A percentile compares a stretch with the other conserved stretches of the same genome.
These are phyloP conservation scores for Coregonus clupeaformis DNA, from an alignment of 2,113 vertebrate species.

Conservation along the genomic window DNA sequence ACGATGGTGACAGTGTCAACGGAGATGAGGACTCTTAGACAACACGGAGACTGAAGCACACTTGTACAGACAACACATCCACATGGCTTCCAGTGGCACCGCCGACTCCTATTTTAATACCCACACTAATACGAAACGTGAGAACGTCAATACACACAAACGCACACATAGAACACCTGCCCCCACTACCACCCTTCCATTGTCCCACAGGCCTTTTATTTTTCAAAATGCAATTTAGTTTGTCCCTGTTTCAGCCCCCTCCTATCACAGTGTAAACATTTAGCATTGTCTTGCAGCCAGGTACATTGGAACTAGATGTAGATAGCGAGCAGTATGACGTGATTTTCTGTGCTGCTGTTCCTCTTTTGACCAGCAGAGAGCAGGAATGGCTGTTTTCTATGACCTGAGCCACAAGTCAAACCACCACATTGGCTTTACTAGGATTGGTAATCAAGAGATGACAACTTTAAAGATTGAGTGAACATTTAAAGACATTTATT, in stretches of 20 bases:
- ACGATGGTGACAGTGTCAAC: conserved; percentile 68
- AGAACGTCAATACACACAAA: conserved; percentile 18
- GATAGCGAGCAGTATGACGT: conserved; percentile 27
- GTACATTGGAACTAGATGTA: conserved; percentile 43
- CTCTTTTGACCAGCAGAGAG: conserved; percentile 28
- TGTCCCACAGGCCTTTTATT: conserved; percentile 26
- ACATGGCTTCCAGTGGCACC: not conserved
- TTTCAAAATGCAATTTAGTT: not conserved
- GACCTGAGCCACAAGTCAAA: conserved; percentile 39
- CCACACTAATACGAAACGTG: conserved; percentile 40
- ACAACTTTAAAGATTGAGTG: not conserved
- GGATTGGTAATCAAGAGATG: not conserved
- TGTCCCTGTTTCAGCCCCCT: not conserved
- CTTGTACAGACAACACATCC: not conserved
- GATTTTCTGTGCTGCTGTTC: conserved; percentile 35
- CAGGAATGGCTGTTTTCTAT: conserved; percentile 45
- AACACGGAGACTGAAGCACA: conserved; percentile 2
- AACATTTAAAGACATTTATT: conserved; percentile 12
- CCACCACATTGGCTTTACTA: conserved; percentile 36
- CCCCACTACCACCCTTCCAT: not conserved
- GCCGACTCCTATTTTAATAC: conserved; percentile 59
- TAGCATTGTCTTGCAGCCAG: conserved; percentile 6
- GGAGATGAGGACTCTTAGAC: conserved; percentile 71
- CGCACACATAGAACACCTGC: conserved; percentile 15
- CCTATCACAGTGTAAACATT: conserved; percentile 8